phyloP scores from a whole-genome alignment of 2,888 invertebrate species.

The Drosophila leonis region DNA sequence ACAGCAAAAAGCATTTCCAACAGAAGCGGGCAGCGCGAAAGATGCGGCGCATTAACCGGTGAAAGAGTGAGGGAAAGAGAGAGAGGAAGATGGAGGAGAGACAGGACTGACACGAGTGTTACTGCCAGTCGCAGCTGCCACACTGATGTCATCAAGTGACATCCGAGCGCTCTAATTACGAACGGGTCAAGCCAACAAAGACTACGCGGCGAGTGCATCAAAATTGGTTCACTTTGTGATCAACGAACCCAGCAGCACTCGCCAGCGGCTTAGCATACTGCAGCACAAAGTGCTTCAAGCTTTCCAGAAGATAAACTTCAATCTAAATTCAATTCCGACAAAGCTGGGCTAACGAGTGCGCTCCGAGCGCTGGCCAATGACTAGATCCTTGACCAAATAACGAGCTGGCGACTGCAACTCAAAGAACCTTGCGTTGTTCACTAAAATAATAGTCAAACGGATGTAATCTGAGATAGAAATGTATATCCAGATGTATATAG shows the following conservation, averaged over 20 bases:
- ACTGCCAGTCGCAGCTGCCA: conserved; percentile 8
- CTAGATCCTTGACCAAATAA: not conserved
- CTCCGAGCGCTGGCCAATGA: not conserved
- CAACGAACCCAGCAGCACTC: conserved; percentile 27
- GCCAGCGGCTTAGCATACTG: conserved; percentile 3
- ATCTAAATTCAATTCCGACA: not conserved
- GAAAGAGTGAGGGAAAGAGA: not conserved
- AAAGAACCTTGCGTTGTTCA: no score
- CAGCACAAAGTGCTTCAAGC: conserved; percentile 2
- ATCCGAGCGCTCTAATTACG: conserved; percentile 46
- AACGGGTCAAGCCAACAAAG: conserved; percentile 29
- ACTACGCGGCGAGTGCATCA: conserved; percentile 9
- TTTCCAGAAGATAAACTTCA: conserved; percentile 3
- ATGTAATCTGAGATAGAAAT: not conserved
- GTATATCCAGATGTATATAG: no score
- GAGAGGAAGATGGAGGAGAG: not conserved
- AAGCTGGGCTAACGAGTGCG: not conserved
- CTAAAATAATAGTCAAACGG: not conserved
- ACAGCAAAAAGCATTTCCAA: conserved; percentile 48
- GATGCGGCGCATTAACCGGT: conserved; percentile 4
- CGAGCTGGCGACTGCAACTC: not conserved
- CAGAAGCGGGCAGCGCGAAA: conserved; percentile 6
- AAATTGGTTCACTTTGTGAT: conserved; percentile 47
- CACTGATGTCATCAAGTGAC: conserved; percentile 29
- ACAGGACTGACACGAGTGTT: not conserved